Evolutionary conservation across 1,140 invertebrate genomes (phyloP), one percentile per base, ranked within the genome.

Genomic region (Macrobrachium nipponense): DNA sequence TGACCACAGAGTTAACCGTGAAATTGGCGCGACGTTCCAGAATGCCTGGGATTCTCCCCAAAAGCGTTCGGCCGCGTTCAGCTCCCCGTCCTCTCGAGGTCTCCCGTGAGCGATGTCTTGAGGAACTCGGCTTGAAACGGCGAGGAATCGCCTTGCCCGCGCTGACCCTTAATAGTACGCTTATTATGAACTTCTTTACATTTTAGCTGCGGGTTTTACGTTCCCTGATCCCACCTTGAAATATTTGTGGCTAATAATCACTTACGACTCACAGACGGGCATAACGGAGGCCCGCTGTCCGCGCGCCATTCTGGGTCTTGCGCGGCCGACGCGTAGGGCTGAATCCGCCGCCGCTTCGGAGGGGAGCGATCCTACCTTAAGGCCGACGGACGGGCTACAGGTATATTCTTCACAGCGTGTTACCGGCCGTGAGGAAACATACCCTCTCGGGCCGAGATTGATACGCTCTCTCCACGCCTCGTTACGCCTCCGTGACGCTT

Each of bases 181-280:
- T 86, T 86, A 86, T 86, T 86, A 86, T 86, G 77, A 80, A 86
- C 84, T 86, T 86, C 76, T 86, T 86, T 86, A 86, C 84, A 86
- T 86, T 86, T 86, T 80, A 86, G 84, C 77, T 80, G 77, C 61
- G 84, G 70, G 76, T 86, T 62, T 75, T 75, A 80, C 77, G 76
- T 86, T 80, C 77, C 68, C 51, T 73, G 76, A 80, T 80, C 59
- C 75, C 76, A 85, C 75, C 82, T 85, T 85, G 82, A 85, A 85
- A 85, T 85, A 85, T 85, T 68, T 79, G 82, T 76, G 82, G 82
- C 82, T 85, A 85, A 85, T 85, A 85, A 85, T 85, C 82, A 85
- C 82, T 85, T 85, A 85, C 75, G 76, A 85, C 66, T 78, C 79
- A 79, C 62, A 79, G 75, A 85, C 36, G 62, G 82, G 61, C 76